A percentile compares a stretch with the other conserved stretches of the same genome.
These are phyloP conservation scores for Sebastes nivosus DNA, from an alignment of 2,797 vertebrate species.

Conservation along the genomic window DNA sequence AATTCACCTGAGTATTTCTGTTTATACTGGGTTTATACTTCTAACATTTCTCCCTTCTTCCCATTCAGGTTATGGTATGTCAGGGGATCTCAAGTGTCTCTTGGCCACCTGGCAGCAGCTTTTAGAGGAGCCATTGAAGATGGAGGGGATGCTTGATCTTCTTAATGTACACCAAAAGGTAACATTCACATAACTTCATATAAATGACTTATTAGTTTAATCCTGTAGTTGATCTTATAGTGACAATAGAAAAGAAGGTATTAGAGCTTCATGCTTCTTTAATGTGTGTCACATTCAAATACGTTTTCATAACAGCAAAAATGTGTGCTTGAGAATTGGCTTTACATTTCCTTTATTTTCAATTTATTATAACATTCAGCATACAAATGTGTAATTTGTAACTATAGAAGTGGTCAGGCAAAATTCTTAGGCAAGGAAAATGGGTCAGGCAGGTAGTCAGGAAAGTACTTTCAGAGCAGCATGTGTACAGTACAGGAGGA, in stretches of 20 bases:
- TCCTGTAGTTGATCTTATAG: not conserved
- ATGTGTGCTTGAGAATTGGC: not conserved
- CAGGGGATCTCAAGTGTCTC: constrained; percentile 85
- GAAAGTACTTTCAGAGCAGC: not conserved
- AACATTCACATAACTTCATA: constrained; percentile 13
- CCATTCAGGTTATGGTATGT: constrained; percentile 87
- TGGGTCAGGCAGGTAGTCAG: not conserved
- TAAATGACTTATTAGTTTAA: not conserved
- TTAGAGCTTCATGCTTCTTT: not conserved
- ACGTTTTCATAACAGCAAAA: not conserved
- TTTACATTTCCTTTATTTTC: not conserved
- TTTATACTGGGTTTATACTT: not conserved
- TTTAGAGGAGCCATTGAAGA: constrained; percentile 72
- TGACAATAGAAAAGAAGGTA: not conserved
- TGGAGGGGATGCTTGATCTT: constrained; percentile 83
- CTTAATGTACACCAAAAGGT: constrained; percentile 86
- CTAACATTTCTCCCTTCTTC: not conserved
- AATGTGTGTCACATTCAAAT: not conserved
- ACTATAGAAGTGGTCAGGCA: not conserved
- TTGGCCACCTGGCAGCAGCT: constrained; percentile 79
- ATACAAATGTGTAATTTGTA: not conserved
- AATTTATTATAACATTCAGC: not conserved
- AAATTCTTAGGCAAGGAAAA: not conserved
- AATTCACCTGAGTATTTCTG: not conserved
- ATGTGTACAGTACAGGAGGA: not conserved